Evolutionary conservation across 1,140 invertebrate genomes (phyloP).

Genomic region (Drosophila kikkawai): DNA sequence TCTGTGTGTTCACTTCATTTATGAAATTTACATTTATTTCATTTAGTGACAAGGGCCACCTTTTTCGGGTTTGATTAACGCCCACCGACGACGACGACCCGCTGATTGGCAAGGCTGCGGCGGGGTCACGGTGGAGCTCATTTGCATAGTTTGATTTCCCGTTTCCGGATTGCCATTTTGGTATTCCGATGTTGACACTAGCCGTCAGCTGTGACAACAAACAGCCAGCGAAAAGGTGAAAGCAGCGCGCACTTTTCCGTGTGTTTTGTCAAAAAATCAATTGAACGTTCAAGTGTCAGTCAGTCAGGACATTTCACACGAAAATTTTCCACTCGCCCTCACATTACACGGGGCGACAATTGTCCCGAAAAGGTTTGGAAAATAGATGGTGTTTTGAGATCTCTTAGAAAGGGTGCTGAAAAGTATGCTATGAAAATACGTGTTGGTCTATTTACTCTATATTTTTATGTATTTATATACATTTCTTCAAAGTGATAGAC

Average conservation of each 20-base stretch:
- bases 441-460: too few relatives aligned
- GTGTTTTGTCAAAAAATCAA: slow-evolving; percentile 59
- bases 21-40: slow-evolving; percentile 76
- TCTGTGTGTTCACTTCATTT: slow-evolving; percentile 62
- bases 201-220: slow-evolving; percentile 51
- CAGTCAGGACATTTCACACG: slow-evolving; percentile 40
- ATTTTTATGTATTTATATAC: background rate
- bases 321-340: slow-evolving; percentile 28
- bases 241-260: slow-evolving; percentile 5
- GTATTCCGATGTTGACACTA: slow-evolving; percentile 48
- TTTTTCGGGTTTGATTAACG: slow-evolving; percentile 64
- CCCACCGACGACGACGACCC: slow-evolving; percentile 8
- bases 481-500: background rate
- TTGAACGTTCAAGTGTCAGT: slow-evolving; percentile 46
- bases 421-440: background rate
- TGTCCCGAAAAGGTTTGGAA: background rate
- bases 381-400: background rate
- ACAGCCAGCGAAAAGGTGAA: slow-evolving; percentile 36
- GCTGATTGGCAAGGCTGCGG: slow-evolving; percentile 9
- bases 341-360: slow-evolving; percentile 8
- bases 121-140: slow-evolving; percentile 22
- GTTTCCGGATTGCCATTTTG: slow-evolving; percentile 13
- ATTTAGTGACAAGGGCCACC: slow-evolving; percentile 61
- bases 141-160: slow-evolving; percentile 59
- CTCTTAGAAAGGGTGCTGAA: background rate